phyloP scores from a whole-genome alignment of 2,888 invertebrate species.

The Ophion costatus region DNA sequence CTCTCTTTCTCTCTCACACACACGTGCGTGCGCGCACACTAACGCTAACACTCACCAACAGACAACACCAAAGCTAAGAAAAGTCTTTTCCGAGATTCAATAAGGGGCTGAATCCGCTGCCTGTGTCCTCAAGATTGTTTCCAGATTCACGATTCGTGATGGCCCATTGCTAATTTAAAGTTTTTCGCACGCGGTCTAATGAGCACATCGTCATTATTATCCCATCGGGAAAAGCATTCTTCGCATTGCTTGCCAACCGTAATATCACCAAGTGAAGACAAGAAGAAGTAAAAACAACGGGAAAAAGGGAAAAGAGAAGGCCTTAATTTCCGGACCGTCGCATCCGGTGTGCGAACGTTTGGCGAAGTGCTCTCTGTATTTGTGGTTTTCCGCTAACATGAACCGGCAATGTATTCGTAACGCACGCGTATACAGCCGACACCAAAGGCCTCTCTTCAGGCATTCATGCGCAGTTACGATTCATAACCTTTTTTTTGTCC shows the following conservation, averaged over 20 bases:
- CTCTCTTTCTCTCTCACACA: no score
- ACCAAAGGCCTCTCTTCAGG: conserved; percentile 69
- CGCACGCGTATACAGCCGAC: conserved; percentile 23
- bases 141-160: not conserved
- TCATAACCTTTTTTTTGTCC: conserved; percentile 75
- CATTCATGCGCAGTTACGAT: conserved; percentile 80
- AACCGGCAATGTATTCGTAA: not conserved
- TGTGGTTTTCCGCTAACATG: conserved; percentile 23
- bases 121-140: conserved; percentile 13
- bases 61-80: not conserved
- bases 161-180: not conserved
- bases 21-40: not conserved
- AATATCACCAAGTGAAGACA: conserved; percentile 7
- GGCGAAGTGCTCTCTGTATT: conserved; percentile 11
- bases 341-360: conserved; percentile 43
- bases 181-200: not conserved
- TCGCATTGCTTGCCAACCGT: not conserved
- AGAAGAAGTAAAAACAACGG: not conserved
- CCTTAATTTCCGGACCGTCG: conserved; percentile 58
- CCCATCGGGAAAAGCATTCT: not conserved
- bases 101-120: conserved; percentile 20
- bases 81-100: conserved; percentile 25
- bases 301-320: conserved; percentile 23
- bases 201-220: not conserved
- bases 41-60: conserved; percentile 8